Evolutionary conservation across 2,888 invertebrate species (phyloP), one percentile per base, ranked within the genome.

Genomic region (Bunonema sp.): DNA sequence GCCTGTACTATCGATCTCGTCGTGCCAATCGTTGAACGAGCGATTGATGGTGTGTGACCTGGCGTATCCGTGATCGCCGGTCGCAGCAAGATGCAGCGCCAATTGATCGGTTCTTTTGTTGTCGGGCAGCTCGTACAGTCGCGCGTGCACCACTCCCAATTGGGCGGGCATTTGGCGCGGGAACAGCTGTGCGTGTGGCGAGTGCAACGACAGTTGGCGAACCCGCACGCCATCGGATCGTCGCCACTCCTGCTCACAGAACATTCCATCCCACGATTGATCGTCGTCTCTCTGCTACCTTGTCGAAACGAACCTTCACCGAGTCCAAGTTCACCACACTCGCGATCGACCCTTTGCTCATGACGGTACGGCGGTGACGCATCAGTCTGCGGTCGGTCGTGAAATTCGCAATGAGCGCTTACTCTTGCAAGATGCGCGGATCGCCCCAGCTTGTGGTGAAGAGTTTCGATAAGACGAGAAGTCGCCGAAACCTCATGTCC

Each of bases 361-460:
- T 54, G 22, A 58, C 51, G 12, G 56, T 51, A 37, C 49, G 41
- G 12, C 47, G 52, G 40, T n/a, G n/a, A n/a, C n/a, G n/a, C n/a
- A n/a, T n/a, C n/a, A n/a, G n/a, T 33, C 26, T 10, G 8, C 8
- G 26, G 32, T 5, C 7, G 5, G 10, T 39, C 39, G 32, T 39
- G 15, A 10, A 36, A 28, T 24, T n/a, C n/a, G n/a, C n/a, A 8
- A 22, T 24, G 23, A 36, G 26, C 16, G 49, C 50, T 43, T 18
- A 62, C 63, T 48, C 41, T 49, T 55, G 79, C 43, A 93, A 76
- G 70, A 83, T 82, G 61, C 86, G 83, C 20, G 89, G 85, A 68
- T 82, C 80, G 4, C 91, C 91, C 91, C 91, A 93, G 61, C 89
- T 89, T 75, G 85, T 84, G 1, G 82, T 84, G 68, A 91, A 93